Evolutionary conservation across 2,113 vertebrate genomes (phyloP).

Genomic region (Periophthalmodon schlosseri): DNA sequence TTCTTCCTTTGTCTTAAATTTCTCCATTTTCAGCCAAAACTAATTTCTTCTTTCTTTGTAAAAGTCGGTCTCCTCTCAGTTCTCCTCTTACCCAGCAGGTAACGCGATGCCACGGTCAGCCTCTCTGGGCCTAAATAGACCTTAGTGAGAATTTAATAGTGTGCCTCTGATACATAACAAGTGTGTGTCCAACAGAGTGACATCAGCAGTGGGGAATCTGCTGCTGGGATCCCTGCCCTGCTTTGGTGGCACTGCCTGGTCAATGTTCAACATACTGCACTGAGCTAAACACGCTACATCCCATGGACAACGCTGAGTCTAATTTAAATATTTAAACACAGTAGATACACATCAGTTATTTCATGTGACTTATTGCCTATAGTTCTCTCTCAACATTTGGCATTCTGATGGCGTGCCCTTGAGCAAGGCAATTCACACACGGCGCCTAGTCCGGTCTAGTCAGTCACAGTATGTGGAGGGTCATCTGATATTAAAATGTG

Average conservation of each 20-base stretch:
- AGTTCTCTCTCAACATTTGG: background rate
- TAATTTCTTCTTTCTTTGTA: background rate
- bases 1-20: constrained; percentile 1
- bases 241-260: constrained; percentile 42
- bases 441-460: background rate
- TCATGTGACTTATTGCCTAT: too few species aligned
- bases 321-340: background rate
- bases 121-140: constrained; percentile 78
- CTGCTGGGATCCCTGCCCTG: constrained; percentile 68
- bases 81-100: constrained; percentile 62
- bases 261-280: background rate
- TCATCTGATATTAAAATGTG: background rate
- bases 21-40: constrained; percentile 18
- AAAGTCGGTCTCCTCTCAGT: constrained; percentile 13
- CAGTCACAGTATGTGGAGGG: background rate
- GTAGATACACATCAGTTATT: background rate
- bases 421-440: background rate
- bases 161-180: constrained; percentile 81
- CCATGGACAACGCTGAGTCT: background rate
- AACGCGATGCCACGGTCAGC: constrained; percentile 67
- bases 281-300: background rate
- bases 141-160: constrained; percentile 80
- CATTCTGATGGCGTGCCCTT: background rate
- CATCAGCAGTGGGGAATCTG: constrained; percentile 77
- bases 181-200: constrained; percentile 77